Conservation (phyloP, 2,888 invertebrate species). For the Machimus rusticus region DNA sequence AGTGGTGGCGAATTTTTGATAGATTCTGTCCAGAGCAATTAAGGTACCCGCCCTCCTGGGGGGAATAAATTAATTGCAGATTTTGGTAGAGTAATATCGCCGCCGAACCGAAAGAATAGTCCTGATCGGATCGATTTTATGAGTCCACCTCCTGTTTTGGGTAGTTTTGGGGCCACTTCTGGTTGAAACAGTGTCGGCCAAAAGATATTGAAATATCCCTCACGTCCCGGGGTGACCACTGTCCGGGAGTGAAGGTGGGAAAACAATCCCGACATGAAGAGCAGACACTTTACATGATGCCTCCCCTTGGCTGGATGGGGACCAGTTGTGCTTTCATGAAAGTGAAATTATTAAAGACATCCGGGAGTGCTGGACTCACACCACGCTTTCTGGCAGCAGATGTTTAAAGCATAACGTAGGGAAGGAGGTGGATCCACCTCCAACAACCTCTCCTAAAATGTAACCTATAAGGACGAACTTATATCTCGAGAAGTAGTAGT, state of each 20-base stretch:
- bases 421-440: not conserved
- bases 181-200: not conserved
- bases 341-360: slow-evolving; percentile 26
- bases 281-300: not conserved
- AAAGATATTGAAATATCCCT: not conserved
- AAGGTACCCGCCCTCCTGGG: not conserved
- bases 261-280: not conserved
- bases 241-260: not conserved
- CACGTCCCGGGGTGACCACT: not conserved
- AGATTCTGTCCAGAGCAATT: not conserved
- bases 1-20: not conserved
- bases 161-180: not conserved
- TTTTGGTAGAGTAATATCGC: not conserved
- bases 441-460: not conserved
- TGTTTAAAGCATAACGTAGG: not conserved
- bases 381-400: not conserved
- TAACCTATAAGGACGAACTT: not conserved
- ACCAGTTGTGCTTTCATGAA: slow-evolving; percentile 18
- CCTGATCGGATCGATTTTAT: not conserved
- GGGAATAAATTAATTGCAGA: not conserved
- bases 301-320: not conserved
- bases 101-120: not conserved
- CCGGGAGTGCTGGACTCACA: not conserved
- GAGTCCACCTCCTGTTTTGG: not conserved
- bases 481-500: not conserved